Percentiles rank a stretch among this genome's conserved stretches.
Evolutionary conservation across 2,888 invertebrate genomes (phyloP).

Genomic region (Geophilus truncorum): DNA sequence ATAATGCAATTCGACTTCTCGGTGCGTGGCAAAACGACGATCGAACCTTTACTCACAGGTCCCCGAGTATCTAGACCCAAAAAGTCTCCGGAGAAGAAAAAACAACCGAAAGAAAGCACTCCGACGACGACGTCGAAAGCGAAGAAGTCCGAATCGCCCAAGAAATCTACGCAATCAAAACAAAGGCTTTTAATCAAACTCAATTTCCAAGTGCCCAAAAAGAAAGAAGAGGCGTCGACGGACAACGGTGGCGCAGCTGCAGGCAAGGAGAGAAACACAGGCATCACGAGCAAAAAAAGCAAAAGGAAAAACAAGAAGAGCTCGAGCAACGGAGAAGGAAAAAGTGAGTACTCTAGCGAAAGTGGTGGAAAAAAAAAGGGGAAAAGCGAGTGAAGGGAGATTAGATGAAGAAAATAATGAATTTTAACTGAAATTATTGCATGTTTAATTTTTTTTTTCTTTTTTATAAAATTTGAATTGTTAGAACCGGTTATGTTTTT

Average conservation of each 20-base stretch:
- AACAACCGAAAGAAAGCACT: neutral
- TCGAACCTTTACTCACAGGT: neutral
- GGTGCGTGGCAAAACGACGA: constrained; percentile 4
- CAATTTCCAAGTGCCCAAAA: neutral
- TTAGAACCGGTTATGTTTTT: too few species aligned
- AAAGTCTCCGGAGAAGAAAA: neutral
- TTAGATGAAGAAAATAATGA: neutral
- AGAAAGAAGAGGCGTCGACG: neutral
- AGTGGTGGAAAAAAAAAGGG: neutral
- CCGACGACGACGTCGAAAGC: neutral
- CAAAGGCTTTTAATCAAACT: constrained; percentile 7
- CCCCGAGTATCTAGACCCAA: neutral
- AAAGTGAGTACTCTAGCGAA: neutral
- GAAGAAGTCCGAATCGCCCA: neutral
- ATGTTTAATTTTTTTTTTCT: too few species aligned
- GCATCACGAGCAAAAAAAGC: neutral
- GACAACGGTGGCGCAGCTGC: neutral
- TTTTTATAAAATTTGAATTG: too few species aligned
- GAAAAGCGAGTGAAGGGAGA: neutral
- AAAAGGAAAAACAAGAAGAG: neutral
- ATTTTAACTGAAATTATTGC: neutral
- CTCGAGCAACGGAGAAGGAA: neutral
- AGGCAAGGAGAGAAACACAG: neutral
- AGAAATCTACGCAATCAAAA: neutral
- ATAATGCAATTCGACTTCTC: constrained; percentile 34